Evolutionary conservation across 2,888 invertebrate species (phyloP), one percentile per base, ranked within the genome.

Genomic region (Tanytarsus gracilentus): DNA sequence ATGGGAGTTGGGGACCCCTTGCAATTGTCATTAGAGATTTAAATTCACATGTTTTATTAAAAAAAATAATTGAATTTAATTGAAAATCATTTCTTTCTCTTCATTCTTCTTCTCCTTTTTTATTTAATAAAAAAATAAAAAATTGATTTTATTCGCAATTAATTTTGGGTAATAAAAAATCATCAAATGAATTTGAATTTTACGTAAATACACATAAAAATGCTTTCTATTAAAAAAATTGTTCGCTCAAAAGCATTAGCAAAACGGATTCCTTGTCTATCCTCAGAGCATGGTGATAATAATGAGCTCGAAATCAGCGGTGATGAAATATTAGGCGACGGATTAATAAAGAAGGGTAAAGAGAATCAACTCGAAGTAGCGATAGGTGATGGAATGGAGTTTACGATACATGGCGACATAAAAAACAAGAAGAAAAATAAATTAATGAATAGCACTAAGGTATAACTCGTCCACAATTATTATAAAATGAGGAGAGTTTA

Each of bases 361-460:
- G 87, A 89, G 77, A 88, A 89, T 70, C 87, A 89, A 75, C 80
- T 91, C 65, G 92, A 93, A 77, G 90, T 92, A 65, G 90, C 91
- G 63, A 90, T 92, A 69, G 91, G 91, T 51, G 91, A 91, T 72
- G 91, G 91, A 65, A 91, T 92, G 88, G 92, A 92, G 75, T 90
- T 92, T 70, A 91, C 90, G 56, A 91, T 92, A 77, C 91, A 90
- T 74, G 91, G 90, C 83, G 90, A 92, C 77, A 76, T 85, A 66
- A 84, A 82, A 74, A 85, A 83, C 73, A 89, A 88, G 77, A 88
- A 87, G 75, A 84, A 86, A 75, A 85, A 85, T 68, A 87, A 88
- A 78, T 80, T 85, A 69, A 81, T 88, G 73, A 87, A 86, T 72
- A 88, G 87, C 76, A 85, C 85, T 69, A 83, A 83, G 74, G 79